phyloP scores from a whole-genome alignment of 2,113 vertebrate species.

The Corythoichthys haematopterus region DNA sequence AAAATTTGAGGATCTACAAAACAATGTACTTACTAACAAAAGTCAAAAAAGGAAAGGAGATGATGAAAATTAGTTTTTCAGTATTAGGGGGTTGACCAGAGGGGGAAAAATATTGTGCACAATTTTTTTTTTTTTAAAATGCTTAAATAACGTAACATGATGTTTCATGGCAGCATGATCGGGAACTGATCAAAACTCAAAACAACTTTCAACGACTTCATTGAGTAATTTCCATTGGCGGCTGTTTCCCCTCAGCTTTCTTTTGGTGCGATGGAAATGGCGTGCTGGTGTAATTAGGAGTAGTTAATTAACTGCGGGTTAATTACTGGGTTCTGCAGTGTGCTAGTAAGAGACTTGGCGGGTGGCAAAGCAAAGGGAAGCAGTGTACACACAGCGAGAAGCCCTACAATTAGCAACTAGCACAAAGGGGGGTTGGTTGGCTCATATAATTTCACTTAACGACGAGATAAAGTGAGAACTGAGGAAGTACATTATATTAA shows the following conservation, averaged over 20 bases:
- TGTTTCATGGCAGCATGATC: constrained; percentile 26
- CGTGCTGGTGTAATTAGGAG: constrained; percentile 93
- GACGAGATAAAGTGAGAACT: constrained; percentile 27
- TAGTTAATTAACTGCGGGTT: constrained; percentile 98
- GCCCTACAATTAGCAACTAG: constrained; percentile 75
- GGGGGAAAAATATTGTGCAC: too few species aligned
- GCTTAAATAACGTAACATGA: constrained; percentile 9
- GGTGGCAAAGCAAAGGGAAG: constrained; percentile 69
- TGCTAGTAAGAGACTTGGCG: constrained; percentile 65
- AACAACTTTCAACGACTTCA: constrained; percentile 38
- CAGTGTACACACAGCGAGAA: constrained; percentile 73
- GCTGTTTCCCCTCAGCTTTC: constrained; percentile 72
- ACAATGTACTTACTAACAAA: too few species aligned
- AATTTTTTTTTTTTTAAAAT: too few species aligned
- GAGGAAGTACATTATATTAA: constrained; percentile 41
- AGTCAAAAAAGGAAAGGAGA: too few species aligned
- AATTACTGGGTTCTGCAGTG: constrained; percentile 86
- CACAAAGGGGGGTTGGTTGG: constrained; percentile 40
- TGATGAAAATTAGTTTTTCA: too few species aligned
- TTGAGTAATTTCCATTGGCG: constrained; percentile 42
- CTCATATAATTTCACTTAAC: constrained; percentile 51
- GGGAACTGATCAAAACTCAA: constrained; percentile 34
- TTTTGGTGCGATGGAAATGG: constrained; percentile 86
- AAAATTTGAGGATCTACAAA: too few species aligned
- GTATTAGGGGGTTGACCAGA: too few species aligned